A percentile compares a stretch with the other conserved stretches of the same genome.
Evolutionary conservation across 2,113 vertebrate genomes (phyloP).

Genomic region (Menidia beryllina): DNA sequence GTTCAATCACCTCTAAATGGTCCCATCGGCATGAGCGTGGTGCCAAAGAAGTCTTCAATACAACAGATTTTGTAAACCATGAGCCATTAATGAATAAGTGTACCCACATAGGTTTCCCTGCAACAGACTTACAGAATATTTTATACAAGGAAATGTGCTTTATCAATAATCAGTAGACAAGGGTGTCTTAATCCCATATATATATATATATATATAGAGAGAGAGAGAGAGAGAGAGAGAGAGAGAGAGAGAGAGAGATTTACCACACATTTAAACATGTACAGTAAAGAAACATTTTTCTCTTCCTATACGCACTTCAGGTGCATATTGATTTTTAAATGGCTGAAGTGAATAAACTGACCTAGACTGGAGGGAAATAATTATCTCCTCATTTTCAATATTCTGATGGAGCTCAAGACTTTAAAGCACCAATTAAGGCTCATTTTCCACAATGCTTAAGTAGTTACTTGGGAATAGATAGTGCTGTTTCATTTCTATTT

Average conservation of each 20-base stretch:
- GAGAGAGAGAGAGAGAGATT: background rate
- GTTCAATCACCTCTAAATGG: no score
- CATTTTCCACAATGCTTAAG: conserved; percentile 22
- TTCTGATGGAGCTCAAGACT: conserved; percentile 18
- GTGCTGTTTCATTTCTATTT: conserved; percentile 27
- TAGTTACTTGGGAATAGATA: conserved; percentile 38
- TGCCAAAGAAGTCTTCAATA: no score
- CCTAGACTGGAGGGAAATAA: conserved; percentile 46
- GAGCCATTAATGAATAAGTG: no score
- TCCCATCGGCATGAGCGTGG: no score
- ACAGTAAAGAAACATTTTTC: conserved; percentile 6
- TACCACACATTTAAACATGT: background rate
- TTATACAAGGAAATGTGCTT: no score
- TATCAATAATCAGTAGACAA: no score
- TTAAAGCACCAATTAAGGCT: conserved; percentile 52
- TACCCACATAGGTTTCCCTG: no score
- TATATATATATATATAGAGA: no score
- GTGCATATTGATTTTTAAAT: conserved; percentile 55
- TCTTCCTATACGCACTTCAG: conserved; percentile 18
- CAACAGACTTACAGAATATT: no score
- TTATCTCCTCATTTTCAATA: conserved; percentile 34
- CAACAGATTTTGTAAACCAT: no score
- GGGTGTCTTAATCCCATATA: no score
- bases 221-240: no score
- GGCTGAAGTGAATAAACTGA: conserved; percentile 46